Evolutionary conservation across 1,140 invertebrate species (phyloP), one percentile per base, ranked within the genome.

Genomic region (Drosophila kikkawai): DNA sequence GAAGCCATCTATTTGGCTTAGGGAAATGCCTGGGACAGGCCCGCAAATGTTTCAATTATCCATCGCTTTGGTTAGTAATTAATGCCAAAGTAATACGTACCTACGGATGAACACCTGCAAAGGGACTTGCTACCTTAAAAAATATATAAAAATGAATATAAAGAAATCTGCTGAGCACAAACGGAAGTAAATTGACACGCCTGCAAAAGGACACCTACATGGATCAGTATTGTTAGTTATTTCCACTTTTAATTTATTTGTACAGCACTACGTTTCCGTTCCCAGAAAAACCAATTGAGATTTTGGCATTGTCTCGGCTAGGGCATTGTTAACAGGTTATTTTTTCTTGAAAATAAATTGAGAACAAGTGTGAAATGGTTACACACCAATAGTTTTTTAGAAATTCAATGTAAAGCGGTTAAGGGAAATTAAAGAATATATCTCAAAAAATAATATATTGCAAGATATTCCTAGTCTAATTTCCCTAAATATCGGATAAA

Each of bases 181-280:
- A 19, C 84, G 83, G 83, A 87, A 87, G 83, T 78, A 64, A 77
- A 71, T 77, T 71, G 84, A 87, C 84, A 87, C 84, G 80, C 84
- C 73, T 22, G 69, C 69, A 86, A 79, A 77, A 58, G 63, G 48
- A 79, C 70, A 73, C 64, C 58, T 57, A 29, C 56, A 41, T 13
- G 36, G 6, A 1, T 26, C n/a, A 34, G 42, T 26, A 59, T 79
- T 79, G 39, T 73, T 73, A 41, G 50, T 53, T 17, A n/a, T 32
- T 73, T 15, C 26, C 71, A 65, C 48, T 64, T 77, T n/a, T 70
- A 80, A 77, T 80, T 86, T 75, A 68, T 78, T 78, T 88, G 78
- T 65, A 78, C 77, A 80, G 65, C 71, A 77, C 59, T 9, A 48
- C 73, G 69, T 87, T 87, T 87, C 83, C 83, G 84, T 75, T 82